Percentiles rank a stretch among this genome's conserved stretches.
Evolutionary conservation across 1,140 invertebrate species (phyloP).

Genomic region (Rhagoletis zephyria): DNA sequence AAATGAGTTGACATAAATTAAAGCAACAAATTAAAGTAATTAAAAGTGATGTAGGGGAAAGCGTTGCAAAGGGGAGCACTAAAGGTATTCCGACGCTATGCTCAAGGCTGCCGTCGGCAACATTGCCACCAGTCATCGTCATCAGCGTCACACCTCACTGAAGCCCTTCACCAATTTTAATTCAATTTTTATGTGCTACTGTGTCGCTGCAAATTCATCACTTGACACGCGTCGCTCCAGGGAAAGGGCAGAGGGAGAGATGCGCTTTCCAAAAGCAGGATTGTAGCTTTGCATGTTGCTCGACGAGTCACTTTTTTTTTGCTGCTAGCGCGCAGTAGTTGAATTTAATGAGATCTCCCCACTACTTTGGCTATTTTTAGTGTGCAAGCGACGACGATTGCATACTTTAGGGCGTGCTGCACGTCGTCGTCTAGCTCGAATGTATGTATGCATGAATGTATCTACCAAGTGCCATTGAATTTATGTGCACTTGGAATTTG

Average conservation of each 20-base stretch:
- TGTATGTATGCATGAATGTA: not conserved
- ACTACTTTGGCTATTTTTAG: slow-evolving; percentile 28
- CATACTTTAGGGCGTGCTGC: slow-evolving; percentile 31
- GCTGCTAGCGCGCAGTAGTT: not conserved
- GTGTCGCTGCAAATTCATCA: slow-evolving; percentile 32
- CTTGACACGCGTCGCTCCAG: not conserved
- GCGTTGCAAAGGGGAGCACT: not conserved
- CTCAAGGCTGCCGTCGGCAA: slow-evolving; percentile 15
- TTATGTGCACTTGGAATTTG: slow-evolving; percentile 34
- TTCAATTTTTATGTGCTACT: slow-evolving; percentile 29
- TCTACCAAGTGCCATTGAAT: slow-evolving; percentile 16
- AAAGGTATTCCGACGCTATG: not conserved
- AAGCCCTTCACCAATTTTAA: slow-evolving; percentile 19
- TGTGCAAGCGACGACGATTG: not conserved
- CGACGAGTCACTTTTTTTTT: not conserved
- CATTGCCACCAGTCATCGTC: not conserved
- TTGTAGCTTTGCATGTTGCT: not conserved
- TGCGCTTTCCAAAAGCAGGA: no score
- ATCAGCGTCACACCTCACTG: not conserved
- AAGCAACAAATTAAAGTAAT: slow-evolving; percentile 46
- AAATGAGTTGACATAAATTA: slow-evolving; percentile 49
- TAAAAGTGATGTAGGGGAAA: not conserved
- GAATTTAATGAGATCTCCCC: slow-evolving; percentile 41
- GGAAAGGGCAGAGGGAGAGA: not conserved
- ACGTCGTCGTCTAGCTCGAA: not conserved